Conservation (phyloP, 2,113 vertebrate species). For the Xiphophorus maculatus region DNA sequence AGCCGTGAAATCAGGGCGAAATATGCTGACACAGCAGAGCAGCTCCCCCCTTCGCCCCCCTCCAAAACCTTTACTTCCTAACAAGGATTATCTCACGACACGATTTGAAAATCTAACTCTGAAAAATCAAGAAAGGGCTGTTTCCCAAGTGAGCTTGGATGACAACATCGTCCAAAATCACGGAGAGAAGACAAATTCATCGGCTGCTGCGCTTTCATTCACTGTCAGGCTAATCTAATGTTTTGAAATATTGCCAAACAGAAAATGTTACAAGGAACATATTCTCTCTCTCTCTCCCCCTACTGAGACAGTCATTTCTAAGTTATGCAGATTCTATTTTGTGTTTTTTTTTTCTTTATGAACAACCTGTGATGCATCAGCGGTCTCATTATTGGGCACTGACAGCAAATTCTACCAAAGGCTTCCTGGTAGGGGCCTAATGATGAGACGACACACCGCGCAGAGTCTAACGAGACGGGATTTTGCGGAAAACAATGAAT, state of each 20-base stretch:
- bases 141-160: background rate
- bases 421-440: background rate
- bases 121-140: background rate
- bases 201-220: background rate
- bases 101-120: constrained; percentile 37
- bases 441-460: too few species aligned
- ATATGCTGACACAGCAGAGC: constrained; percentile 45
- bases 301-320: background rate
- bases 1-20: constrained; percentile 40
- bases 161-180: background rate
- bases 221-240: background rate
- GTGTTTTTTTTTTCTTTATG: too few species aligned
- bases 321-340: background rate
- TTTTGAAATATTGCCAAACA: background rate
- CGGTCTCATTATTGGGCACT: background rate
- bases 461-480: too few species aligned
- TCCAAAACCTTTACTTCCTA: constrained; percentile 6
- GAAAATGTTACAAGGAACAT: background rate
- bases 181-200: background rate
- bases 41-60: constrained; percentile 15
- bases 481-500: too few species aligned
- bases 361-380: background rate
- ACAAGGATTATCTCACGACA: constrained; percentile 33
- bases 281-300: background rate
- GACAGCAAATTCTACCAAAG: background rate